A percentile compares a stretch with the other conserved stretches of the same genome.
These are phyloP conservation scores for Onychostoma macrolepis DNA, from an alignment of 2,113 vertebrate species.

Conservation along the genomic window DNA sequence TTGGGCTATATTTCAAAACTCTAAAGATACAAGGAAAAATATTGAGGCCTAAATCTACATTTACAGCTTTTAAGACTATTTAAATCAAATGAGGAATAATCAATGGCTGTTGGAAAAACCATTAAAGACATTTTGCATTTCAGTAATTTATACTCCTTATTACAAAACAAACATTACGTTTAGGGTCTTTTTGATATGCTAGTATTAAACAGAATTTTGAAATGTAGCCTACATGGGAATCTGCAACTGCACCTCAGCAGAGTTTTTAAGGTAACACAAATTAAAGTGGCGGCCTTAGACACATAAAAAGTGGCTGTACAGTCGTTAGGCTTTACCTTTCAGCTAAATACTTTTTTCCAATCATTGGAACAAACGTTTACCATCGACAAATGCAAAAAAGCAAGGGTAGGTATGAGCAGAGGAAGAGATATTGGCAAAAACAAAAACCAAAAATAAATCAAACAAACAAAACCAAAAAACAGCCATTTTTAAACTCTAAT, in stretches of 20 bases:
- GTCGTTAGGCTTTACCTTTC: slow-evolving; percentile 62
- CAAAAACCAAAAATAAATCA: slow-evolving; percentile 52
- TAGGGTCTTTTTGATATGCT: slow-evolving; percentile 71
- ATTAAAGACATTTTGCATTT: slow-evolving; percentile 73
- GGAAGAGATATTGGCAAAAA: slow-evolving; percentile 65
- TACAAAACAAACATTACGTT: slow-evolving; percentile 78
- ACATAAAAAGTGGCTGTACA: slow-evolving; percentile 70
- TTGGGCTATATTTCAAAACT: slow-evolving; percentile 99
- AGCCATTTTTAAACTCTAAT: slow-evolving; percentile 64
- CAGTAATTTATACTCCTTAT: slow-evolving; percentile 70
- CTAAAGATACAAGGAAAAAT: slow-evolving; percentile 81
- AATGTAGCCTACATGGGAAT: slow-evolving; percentile 99
- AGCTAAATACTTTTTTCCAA: slow-evolving; percentile 71
- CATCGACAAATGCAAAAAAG: slow-evolving; percentile 78
- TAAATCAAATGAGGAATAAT: slow-evolving; percentile 78
- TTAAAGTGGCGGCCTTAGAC: slow-evolving; percentile 72
- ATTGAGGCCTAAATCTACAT: slow-evolving; percentile 77
- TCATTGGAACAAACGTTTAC: slow-evolving; percentile 59
- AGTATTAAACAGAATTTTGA: slow-evolving; percentile 95
- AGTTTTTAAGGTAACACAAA: slow-evolving; percentile 72
- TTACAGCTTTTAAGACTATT: slow-evolving; percentile 82
- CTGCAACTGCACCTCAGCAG: slow-evolving; percentile 94
- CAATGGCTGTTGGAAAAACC: slow-evolving; percentile 67
- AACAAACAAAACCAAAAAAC: slow-evolving; percentile 59
- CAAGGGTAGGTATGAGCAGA: slow-evolving; percentile 61